Evolutionary conservation across 1,140 invertebrate species (phyloP).

Genomic region (Drosophila micromelanica): DNA sequence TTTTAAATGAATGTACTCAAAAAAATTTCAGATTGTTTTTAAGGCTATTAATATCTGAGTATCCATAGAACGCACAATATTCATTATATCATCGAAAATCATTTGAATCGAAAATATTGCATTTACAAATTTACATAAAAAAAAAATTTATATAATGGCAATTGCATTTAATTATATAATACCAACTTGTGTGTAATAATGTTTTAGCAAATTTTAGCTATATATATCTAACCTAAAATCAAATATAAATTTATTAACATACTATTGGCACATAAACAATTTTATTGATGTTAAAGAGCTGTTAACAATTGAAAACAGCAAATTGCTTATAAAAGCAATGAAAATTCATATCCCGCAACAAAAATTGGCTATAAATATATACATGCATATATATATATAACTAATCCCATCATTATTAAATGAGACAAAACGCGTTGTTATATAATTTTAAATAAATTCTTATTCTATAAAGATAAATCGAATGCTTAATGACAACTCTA

Average conservation of each 20-base stretch:
- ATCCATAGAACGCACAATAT: conserved; percentile 57
- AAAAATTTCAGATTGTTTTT: conserved; percentile 12
- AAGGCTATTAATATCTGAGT: conserved; percentile 12
- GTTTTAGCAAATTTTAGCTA: conserved; percentile 78
- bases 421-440: conserved; percentile 71
- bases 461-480: conserved; percentile 53
- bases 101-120: conserved; percentile 33
- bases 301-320: conserved; percentile 20
- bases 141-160: conserved; percentile 39
- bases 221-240: conserved; percentile 38
- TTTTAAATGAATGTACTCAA: conserved; percentile 27
- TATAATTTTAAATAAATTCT: conserved; percentile 72
- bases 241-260: conserved; percentile 55
- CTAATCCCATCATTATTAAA: conserved; percentile 44
- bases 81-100: conserved; percentile 22
- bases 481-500: conserved; percentile 50
- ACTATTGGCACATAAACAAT: conserved; percentile 75
- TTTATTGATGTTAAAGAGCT: conserved; percentile 74
- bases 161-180: conserved; percentile 62
- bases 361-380: conserved; percentile 68
- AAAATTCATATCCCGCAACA: conserved; percentile 70
- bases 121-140: conserved; percentile 49
- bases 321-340: conserved; percentile 52
- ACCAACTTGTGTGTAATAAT: conserved; percentile 51
- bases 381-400: conserved; percentile 53